These are phyloP conservation scores for Brenthis ino DNA, from an alignment of 2,888 invertebrate species.

Conservation along the genomic window DNA sequence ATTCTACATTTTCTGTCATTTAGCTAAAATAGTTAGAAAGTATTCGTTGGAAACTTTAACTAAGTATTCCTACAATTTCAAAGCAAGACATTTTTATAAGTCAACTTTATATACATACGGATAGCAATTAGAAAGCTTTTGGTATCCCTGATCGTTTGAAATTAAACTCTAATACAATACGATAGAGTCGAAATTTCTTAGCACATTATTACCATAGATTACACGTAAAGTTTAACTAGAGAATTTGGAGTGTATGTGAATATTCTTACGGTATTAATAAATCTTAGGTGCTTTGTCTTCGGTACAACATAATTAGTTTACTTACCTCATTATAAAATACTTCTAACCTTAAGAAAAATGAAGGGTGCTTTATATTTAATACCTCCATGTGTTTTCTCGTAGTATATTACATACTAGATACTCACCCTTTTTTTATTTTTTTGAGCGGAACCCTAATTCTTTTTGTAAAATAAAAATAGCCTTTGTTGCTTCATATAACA, in stretches of 20 bases:
- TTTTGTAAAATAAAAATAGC: too few relatives aligned
- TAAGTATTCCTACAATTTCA: conserved; percentile 33
- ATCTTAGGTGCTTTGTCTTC: conserved; percentile 11
- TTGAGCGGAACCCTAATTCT: too few relatives aligned
- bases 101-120: conserved; percentile 30
- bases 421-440: too few relatives aligned
- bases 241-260: conserved; percentile 11
- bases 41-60: background rate
- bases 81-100: conserved; percentile 42
- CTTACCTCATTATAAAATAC: too few relatives aligned
- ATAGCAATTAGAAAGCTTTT: conserved; percentile 26
- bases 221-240: conserved; percentile 6
- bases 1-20: background rate
- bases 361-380: too few relatives aligned
- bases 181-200: background rate
- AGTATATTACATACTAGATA: too few relatives aligned
- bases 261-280: conserved; percentile 16
- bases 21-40: background rate
- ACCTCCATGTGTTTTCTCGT: too few relatives aligned
- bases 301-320: too few relatives aligned
- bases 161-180: background rate
- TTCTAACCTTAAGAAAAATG: too few relatives aligned
- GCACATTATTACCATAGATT: background rate
- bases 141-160: background rate
- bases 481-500: too few relatives aligned